Evolutionary conservation across 2,888 invertebrate genomes (phyloP), one percentile per base, ranked within the genome.

Genomic region (Noctua comes): DNA sequence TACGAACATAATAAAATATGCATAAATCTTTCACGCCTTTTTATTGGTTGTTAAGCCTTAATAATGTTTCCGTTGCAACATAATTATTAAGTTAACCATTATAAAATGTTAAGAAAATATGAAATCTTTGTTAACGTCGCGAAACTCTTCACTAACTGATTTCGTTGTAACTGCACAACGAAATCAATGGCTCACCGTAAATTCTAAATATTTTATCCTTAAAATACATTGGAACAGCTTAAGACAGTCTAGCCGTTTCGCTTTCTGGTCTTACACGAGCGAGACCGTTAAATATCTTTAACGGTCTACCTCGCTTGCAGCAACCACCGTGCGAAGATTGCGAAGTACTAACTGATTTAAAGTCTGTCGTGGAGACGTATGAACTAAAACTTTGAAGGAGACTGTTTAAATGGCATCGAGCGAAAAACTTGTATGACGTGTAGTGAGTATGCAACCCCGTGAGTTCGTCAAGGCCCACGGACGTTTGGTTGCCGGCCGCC

Each of bases 381-480:
- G 62, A 65, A 46, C 59, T 79, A 86, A 79, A 72, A 84, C 27
- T 65, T 70, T 48, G 57, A 76, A 54, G 68, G 40, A 68, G 43
- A 27, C 68, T 36, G 66, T 74, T 80, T 79, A 66, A 80, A 87
- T 54, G 51, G 73, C 68, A 73, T 54, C 70, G 73, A 57, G 64
- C 36, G 31, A 86, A 88, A 88, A 88, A 85, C 90, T 89, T 80
- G 88, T 86, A 71, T 68, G 75, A 80, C 83, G 62, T 78, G 86
- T 80, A 81, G 89, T 88, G 84, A 86, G 68, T 82, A 72, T 85
- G 83, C 91, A 88, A 89, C 88, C 89, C 84, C 43, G 80, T 54
- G 18, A 46, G 76, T 84, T 31, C 93, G 94, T 95, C 95, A 95
- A 95, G 95, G 95, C 93, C 94, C 89, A 85, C 88, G 89, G 88